Evolutionary conservation across 2,888 invertebrate genomes (phyloP).

Genomic region (Idaea aversata): DNA sequence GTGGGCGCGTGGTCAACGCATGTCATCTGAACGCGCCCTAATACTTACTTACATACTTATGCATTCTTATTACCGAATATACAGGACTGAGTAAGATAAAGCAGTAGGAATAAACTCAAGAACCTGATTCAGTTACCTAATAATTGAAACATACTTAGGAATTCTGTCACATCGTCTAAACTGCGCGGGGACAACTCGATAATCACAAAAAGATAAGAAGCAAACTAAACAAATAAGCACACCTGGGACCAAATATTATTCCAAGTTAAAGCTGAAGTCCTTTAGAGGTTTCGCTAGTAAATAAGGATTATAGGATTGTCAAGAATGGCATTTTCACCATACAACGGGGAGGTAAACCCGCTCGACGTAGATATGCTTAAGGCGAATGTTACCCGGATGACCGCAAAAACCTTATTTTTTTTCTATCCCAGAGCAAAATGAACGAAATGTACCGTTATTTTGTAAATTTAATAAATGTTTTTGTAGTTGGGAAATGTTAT

Average conservation of each 20-base stretch:
- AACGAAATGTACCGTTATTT: too few relatives aligned
- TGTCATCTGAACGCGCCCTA: too few relatives aligned
- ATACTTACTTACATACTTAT: too few relatives aligned
- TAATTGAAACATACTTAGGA: neutral
- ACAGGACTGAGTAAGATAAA: too few relatives aligned
- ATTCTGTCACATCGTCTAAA: neutral
- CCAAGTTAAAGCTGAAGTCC: conserved; percentile 39
- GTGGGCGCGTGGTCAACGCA: too few relatives aligned
- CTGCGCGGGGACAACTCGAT: neutral
- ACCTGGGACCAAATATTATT: conserved; percentile 34
- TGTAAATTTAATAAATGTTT: too few relatives aligned
- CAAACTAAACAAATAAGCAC: conserved; percentile 4
- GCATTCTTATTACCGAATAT: too few relatives aligned
- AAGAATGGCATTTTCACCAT: conserved; percentile 58
- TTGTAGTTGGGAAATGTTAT: too few relatives aligned
- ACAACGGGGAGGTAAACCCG: conserved; percentile 32
- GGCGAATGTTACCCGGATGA: neutral
- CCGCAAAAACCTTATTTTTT: too few relatives aligned
- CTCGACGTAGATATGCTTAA: conserved; percentile 8
- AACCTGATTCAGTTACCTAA: too few relatives aligned
- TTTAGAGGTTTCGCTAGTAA: conserved; percentile 55
- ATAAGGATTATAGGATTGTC: conserved; percentile 71
- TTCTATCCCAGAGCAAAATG: too few relatives aligned
- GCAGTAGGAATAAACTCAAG: too few relatives aligned
- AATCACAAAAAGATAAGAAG: neutral